Conservation (phyloP, 2,797 vertebrate genomes). For the Ptychadena robeensis region DNA sequence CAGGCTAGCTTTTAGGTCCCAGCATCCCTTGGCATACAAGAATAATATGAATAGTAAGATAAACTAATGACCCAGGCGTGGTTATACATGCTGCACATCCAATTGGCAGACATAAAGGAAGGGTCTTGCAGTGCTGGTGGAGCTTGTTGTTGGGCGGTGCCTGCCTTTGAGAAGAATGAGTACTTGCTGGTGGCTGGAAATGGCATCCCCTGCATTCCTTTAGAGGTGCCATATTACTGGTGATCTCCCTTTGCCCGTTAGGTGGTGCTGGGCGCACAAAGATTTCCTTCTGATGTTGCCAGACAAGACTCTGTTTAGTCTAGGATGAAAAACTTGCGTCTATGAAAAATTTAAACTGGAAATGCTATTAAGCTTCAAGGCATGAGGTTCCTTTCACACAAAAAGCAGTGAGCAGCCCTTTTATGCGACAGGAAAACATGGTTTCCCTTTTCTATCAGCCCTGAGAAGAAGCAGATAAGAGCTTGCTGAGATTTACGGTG, state of each 20-base stretch:
- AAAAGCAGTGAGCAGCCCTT: not conserved
- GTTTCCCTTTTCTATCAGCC: not conserved
- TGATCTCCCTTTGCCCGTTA: not conserved
- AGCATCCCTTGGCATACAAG: not conserved
- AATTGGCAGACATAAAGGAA: not conserved
- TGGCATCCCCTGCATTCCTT: not conserved
- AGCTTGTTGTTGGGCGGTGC: constrained; percentile 18
- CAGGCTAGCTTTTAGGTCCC: not conserved
- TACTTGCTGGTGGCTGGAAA: not conserved
- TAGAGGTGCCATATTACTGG: not conserved
- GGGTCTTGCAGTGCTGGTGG: not conserved
- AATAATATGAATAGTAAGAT: not conserved
- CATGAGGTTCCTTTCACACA: not conserved
- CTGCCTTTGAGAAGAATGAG: constrained; percentile 15
- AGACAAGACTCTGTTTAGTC: not conserved
- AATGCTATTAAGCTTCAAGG: not conserved
- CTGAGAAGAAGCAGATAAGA: too few species aligned
- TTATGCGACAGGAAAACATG: not conserved
- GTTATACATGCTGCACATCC: not conserved
- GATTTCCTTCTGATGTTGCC: not conserved
- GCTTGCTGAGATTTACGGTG: too few species aligned
- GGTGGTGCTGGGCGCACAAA: not conserved
- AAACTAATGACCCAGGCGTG: not conserved
- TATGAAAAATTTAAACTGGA: not conserved
- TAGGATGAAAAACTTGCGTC: not conserved